Evolutionary conservation across 2,113 vertebrate species (phyloP), one percentile per base, ranked within the genome.

Genomic region (Pimephales promelas): DNA sequence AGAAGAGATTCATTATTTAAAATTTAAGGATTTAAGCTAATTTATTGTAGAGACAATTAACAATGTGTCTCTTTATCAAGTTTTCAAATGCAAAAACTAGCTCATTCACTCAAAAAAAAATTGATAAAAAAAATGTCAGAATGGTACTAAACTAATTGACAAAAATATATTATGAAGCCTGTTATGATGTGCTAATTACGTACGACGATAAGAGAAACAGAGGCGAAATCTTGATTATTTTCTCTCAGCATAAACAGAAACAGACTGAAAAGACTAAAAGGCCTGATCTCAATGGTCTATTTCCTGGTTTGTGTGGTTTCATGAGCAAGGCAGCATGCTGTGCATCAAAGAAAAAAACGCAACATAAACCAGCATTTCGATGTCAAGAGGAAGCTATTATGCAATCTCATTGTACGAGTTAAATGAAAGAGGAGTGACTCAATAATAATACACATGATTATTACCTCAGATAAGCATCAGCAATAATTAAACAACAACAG

Each of bases 231-330:
- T 61, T 61, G 31, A n/a, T 71, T 14, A 13, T 71, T 1, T 34
- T 77, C 20, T 36, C 31, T 57, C 11, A n/a, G 6, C 24, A 57
- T 4, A 11, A 9, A 77, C 31, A 57, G 74, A 57, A 40, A 10
- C 5, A 5, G 7, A 73, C 16, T 6, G 16, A 34, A 64, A 31
- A 10, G 34, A 10, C 20, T 62, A 11, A 18, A 10, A n/a, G 61
- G 43, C 20, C 20, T 31, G 34, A 16, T 77, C 36, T 66, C 72
- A 4, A 2, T 34, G 3, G 52, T 20, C 49, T 84, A n/a, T 56
- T 59, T 66, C 10, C 73, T 85, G 80, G 66, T 24, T 47, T 28
- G 10, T 82, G 86, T 79, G 74, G 83, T 85, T 87, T 75, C 40
- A 57, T 77, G 84, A 81, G 64, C 36, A 61, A 43, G 28, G 47